A percentile compares a stretch with the other conserved stretches of the same genome.
phyloP scores from a whole-genome alignment of 2,797 vertebrate genomes.

The Ibycter americanus region DNA sequence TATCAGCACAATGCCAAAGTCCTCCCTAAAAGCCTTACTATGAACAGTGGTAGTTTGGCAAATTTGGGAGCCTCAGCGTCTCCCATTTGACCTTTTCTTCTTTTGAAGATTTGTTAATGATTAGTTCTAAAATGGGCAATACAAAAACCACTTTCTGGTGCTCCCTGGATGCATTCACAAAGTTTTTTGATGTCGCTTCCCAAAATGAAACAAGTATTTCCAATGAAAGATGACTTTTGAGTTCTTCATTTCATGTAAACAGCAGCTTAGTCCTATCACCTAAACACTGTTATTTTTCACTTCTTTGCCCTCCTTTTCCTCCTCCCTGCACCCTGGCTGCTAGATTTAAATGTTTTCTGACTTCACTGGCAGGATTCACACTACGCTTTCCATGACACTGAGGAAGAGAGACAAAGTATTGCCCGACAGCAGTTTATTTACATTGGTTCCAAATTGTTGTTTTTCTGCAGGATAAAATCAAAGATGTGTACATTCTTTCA shows the following conservation, averaged over 20 bases:
- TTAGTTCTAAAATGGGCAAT: not conserved
- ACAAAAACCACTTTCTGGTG: not conserved
- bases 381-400: not conserved
- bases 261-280: not conserved
- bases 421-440: not conserved
- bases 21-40: not conserved
- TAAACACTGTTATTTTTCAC: not conserved
- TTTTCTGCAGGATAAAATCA: not conserved
- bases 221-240: not conserved
- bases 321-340: not conserved
- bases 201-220: not conserved
- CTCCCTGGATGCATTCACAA: not conserved
- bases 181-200: not conserved
- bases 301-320: not conserved
- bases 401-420: not conserved
- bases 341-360: not conserved
- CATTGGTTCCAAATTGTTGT: not conserved
- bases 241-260: not conserved
- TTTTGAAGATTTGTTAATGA: not conserved
- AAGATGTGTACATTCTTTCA: not conserved
- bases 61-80: not conserved
- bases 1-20: constrained; percentile 10
- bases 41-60: not conserved
- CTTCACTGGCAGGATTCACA: not conserved
- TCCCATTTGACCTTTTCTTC: not conserved